phyloP scores from a whole-genome alignment of 2,888 invertebrate species.

The Nebria salina region DNA sequence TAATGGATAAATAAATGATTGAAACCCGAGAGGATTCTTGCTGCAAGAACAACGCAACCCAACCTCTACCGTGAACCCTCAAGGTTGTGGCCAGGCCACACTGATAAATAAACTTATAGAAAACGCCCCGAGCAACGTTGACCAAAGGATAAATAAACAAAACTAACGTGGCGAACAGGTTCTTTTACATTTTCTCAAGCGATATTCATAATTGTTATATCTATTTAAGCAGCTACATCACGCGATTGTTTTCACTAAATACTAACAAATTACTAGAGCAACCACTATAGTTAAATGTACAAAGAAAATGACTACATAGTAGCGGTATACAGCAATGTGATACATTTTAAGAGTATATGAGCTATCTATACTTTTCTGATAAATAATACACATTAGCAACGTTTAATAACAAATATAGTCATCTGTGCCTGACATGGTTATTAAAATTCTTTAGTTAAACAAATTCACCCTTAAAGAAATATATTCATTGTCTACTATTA shows the following conservation, averaged over 20 bases:
- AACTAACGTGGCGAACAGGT: background rate
- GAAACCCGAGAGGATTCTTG: constrained; percentile 1
- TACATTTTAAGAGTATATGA: too few species aligned
- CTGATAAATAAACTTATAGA: constrained; percentile 26
- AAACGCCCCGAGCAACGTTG: constrained; percentile 12
- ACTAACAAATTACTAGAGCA: background rate
- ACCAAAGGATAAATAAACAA: background rate
- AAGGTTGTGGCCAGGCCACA: constrained; percentile 24
- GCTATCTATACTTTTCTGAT: too few species aligned
- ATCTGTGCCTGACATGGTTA: too few species aligned
- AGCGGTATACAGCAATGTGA: too few species aligned
- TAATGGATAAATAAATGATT: constrained; percentile 40
- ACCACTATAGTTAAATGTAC: background rate
- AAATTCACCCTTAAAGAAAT: too few species aligned
- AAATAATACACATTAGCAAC: too few species aligned
- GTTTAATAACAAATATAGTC: too few species aligned
- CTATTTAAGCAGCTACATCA: background rate
- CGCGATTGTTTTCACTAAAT: background rate
- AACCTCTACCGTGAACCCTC: constrained; percentile 26
- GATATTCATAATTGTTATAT: background rate
- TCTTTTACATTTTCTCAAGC: background rate
- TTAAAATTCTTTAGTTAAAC: too few species aligned
- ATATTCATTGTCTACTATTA: too few species aligned
- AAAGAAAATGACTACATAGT: background rate
- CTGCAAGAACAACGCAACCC: background rate